Conservation (phyloP, 2,113 vertebrate genomes). For the Alexandromys fortis region DNA sequence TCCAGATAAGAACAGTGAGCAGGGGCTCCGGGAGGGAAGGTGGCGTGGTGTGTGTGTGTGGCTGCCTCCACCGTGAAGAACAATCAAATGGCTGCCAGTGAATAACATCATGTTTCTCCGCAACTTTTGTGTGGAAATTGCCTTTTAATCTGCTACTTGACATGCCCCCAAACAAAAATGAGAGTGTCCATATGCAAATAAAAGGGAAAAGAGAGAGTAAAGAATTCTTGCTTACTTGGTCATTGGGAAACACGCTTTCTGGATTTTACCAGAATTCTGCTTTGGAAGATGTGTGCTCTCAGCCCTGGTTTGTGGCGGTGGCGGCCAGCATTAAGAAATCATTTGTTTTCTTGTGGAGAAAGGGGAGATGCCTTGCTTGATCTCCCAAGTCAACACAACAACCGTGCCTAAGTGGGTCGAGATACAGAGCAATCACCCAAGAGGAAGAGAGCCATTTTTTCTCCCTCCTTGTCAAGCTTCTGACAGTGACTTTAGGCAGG, state of each 20-base stretch:
- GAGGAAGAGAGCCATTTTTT: slow-evolving; percentile 6
- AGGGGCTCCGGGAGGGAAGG: slow-evolving; percentile 87
- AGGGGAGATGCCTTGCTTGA: slow-evolving; percentile 69
- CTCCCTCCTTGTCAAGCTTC: neutral
- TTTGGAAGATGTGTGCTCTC: slow-evolving; percentile 78
- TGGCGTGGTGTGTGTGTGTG: slow-evolving; percentile 88
- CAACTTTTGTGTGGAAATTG: slow-evolving; percentile 82
- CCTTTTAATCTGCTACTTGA: slow-evolving; percentile 85
- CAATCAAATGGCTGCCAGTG: slow-evolving; percentile 86
- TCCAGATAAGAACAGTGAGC: slow-evolving; percentile 92
- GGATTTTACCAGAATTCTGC: slow-evolving; percentile 77
- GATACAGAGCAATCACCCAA: neutral
- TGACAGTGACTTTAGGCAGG: neutral
- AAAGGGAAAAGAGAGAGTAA: slow-evolving; percentile 50
- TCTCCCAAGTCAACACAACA: slow-evolving; percentile 46
- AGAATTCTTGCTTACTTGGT: slow-evolving; percentile 76
- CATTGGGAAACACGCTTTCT: slow-evolving; percentile 71
- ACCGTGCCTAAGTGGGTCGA: slow-evolving; percentile 51
- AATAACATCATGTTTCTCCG: slow-evolving; percentile 80
- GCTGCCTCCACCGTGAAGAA: slow-evolving; percentile 88
- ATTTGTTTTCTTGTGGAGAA: slow-evolving; percentile 67
- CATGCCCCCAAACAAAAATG: slow-evolving; percentile 82
- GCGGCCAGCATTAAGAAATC: slow-evolving; percentile 53
- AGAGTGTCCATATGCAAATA: slow-evolving; percentile 71
- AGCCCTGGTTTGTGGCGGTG: slow-evolving; percentile 64